phyloP scores from a whole-genome alignment of 2,797 vertebrate species.

The Hippoglossus hippoglossus region DNA sequence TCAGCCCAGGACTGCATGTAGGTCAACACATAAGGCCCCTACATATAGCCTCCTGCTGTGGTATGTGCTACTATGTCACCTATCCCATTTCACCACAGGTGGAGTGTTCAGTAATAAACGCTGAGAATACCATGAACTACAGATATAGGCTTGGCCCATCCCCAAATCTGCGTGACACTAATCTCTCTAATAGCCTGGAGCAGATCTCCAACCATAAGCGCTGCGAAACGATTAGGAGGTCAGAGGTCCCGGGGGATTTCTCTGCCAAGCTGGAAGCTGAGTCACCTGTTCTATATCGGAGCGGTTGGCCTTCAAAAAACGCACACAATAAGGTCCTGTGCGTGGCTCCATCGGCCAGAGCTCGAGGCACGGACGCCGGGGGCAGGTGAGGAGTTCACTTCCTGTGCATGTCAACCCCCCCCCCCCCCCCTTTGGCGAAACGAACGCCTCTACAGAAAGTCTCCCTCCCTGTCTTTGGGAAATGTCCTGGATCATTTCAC shows the following conservation, averaged over 20 bases:
- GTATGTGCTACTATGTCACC: slow-evolving; percentile 58
- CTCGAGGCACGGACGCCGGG: no score
- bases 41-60: slow-evolving; percentile 40
- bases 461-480: slow-evolving; percentile 4
- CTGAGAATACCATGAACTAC: slow-evolving; percentile 77
- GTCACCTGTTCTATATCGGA: slow-evolving; percentile 77
- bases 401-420: slow-evolving; percentile 24
- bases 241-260: slow-evolving; percentile 78
- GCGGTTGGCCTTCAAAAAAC: slow-evolving; percentile 54
- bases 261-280: slow-evolving; percentile 76
- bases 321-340: slow-evolving; percentile 13
- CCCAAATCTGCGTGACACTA: slow-evolving; percentile 80
- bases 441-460: not conserved
- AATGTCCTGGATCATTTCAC: not conserved
- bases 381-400: slow-evolving; percentile 45
- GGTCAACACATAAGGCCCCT: slow-evolving; percentile 40
- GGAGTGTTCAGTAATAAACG: slow-evolving; percentile 71
- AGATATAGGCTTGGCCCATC: slow-evolving; percentile 78
- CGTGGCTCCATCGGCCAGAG: not conserved
- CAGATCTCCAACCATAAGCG: slow-evolving; percentile 80
- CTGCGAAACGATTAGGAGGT: slow-evolving; percentile 79
- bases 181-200: slow-evolving; percentile 78
- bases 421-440: slow-evolving; percentile 20
- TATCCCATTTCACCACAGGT: slow-evolving; percentile 65
- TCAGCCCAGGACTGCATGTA: slow-evolving; percentile 31